Evolutionary conservation across 1,140 invertebrate genomes (phyloP).

Genomic region (Sycophila sp.): DNA sequence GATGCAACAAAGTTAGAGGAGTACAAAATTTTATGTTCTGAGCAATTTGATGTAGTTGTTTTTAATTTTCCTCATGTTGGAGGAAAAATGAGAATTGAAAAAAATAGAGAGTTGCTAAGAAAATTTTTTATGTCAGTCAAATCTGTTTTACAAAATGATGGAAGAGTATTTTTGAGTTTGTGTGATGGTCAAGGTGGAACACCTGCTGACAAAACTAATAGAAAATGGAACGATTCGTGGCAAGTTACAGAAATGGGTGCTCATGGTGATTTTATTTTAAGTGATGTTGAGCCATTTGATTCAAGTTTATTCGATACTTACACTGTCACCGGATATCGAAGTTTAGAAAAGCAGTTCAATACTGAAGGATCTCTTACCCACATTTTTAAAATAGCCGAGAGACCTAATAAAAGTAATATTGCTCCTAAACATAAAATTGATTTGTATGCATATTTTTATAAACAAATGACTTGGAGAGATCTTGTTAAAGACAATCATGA

Average conservation of each 20-base stretch:
- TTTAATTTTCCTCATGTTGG: constrained; percentile 76
- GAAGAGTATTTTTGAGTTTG: constrained; percentile 67
- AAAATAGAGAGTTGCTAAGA: constrained; percentile 68
- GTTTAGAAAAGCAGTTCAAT: constrained; percentile 69
- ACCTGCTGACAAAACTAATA: constrained; percentile 61
- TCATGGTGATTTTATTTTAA: constrained; percentile 65
- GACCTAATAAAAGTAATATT: constrained; percentile 41
- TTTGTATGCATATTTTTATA: constrained; percentile 17
- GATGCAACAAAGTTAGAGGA: constrained; percentile 66
- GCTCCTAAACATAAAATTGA: constrained; percentile 35
- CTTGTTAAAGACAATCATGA: constrained; percentile 3
- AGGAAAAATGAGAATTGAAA: constrained; percentile 74
- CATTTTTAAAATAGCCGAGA: constrained; percentile 55
- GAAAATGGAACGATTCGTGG: constrained; percentile 73
- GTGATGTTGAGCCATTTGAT: constrained; percentile 62
- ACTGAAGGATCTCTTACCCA: constrained; percentile 65
- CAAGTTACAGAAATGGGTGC: constrained; percentile 72
- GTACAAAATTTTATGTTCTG: constrained; percentile 46
- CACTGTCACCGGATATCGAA: constrained; percentile 67
- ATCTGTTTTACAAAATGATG: constrained; percentile 55
- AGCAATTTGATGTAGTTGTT: constrained; percentile 66
- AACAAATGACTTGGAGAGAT: constrained; percentile 37
- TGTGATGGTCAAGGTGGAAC: constrained; percentile 75
- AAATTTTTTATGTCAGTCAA: constrained; percentile 68
- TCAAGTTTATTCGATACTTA: constrained; percentile 58